These are phyloP conservation scores for Chymomyza costata DNA, from an alignment of 1,140 invertebrate species.

Conservation along the genomic window DNA sequence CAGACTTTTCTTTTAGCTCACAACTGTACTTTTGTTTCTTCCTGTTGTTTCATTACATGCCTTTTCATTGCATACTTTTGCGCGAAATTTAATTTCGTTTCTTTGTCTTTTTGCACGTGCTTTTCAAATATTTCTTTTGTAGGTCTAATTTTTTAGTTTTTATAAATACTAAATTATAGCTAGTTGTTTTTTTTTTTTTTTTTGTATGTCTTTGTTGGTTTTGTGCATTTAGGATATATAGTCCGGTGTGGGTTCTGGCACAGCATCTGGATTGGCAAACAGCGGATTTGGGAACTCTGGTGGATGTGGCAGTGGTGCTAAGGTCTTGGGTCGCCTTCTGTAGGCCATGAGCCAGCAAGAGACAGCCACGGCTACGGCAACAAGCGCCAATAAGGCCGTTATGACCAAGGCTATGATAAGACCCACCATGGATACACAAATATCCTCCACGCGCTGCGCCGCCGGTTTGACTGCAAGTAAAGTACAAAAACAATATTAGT, in stretches of 20 bases:
- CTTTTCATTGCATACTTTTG: constrained; percentile 14
- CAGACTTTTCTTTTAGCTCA: constrained; percentile 41
- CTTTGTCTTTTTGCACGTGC: constrained; percentile 67
- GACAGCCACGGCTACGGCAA: constrained; percentile 94
- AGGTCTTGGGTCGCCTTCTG: constrained; percentile 87
- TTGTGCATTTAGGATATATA: constrained; percentile 67
- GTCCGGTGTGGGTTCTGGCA: constrained; percentile 76
- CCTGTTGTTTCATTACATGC: constrained; percentile 34
- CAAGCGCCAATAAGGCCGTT: constrained; percentile 91
- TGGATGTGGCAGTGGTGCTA: constrained; percentile 93
- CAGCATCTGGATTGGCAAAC: constrained; percentile 86
- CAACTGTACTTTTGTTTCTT: constrained; percentile 64
- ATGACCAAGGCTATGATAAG: constrained; percentile 94
- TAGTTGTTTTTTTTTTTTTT: constrained; percentile 41
- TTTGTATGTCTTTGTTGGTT: constrained; percentile 25
- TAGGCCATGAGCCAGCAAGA: constrained; percentile 97
- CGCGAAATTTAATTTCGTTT: constrained; percentile 47
- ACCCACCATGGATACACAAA: constrained; percentile 94
- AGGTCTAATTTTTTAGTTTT: constrained; percentile 10
- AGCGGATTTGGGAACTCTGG: constrained; percentile 96
- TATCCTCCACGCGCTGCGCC: constrained; percentile 85
- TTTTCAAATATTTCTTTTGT: constrained; percentile 53
- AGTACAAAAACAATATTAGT: neutral
- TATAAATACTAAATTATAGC: constrained; percentile 54
- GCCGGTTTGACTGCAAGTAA: constrained; percentile 76